Evolutionary conservation across 2,113 vertebrate species (phyloP).

Genomic region (Natator depressus): DNA sequence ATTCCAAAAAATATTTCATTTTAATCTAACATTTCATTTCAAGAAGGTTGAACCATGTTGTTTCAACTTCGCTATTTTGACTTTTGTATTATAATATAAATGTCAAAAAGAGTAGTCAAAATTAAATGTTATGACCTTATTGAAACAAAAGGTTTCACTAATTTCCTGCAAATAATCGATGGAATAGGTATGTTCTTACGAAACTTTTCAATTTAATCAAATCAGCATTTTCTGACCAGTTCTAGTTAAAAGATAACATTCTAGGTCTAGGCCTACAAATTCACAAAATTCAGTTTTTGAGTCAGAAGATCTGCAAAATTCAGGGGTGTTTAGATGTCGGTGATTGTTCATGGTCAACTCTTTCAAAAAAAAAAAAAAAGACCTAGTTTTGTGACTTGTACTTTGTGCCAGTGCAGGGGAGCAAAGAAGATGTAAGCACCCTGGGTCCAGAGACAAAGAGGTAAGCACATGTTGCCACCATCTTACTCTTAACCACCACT

Average conservation of each 20-base stretch:
- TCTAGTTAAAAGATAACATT: neutral
- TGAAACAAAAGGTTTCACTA: neutral
- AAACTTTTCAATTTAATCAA: neutral
- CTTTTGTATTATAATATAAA: neutral
- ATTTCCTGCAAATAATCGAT: neutral
- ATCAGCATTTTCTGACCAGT: neutral
- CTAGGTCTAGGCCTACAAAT: neutral
- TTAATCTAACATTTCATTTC: neutral
- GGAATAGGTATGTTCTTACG: neutral
- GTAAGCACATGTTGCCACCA: neutral
- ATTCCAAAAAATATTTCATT: neutral
- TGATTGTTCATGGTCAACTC: neutral
- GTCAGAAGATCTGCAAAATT: neutral
- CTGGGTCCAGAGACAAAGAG: accelerated
- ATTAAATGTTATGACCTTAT: neutral
- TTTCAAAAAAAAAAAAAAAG: neutral
- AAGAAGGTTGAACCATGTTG: neutral
- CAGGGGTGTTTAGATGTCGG: neutral
- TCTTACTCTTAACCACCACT: neutral
- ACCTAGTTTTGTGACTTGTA: neutral
- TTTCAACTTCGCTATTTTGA: neutral
- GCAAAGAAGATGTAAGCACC: neutral
- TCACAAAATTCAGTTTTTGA: neutral
- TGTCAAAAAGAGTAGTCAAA: neutral
- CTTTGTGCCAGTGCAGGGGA: neutral